Evolutionary conservation across 2,888 invertebrate species (phyloP), one percentile per base, ranked within the genome.

Genomic region (Eupsilia transversa): DNA sequence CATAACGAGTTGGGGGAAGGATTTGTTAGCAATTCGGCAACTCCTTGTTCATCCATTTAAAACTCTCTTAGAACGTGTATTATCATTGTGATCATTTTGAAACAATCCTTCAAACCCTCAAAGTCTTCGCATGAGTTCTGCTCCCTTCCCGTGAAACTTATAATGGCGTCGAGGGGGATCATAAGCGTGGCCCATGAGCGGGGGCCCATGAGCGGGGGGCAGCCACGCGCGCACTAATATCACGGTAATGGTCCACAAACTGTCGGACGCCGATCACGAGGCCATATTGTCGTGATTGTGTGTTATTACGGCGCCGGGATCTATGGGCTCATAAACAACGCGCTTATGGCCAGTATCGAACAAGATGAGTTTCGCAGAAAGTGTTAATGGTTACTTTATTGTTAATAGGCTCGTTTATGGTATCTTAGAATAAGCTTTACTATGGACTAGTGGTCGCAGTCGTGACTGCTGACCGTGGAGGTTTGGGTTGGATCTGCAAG

Each of bases 171-270:
- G 33, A 65, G 30, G 43, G 65, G 7, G 30, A 17, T 41, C 46
- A 9, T 56, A 43, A 20, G 52, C 14, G 14, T n/a, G 35, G 46
- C 59, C 43, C 77, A 6, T 2, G 43, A 20, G 35, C 35, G 30
- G 56, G 66, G 35, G n/a, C 35, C 57, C 38, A 14, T 20, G 20
- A 38, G 35, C 41, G 20, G 59, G 14, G 73, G 54, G 33, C 54
- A 30, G 54, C 27, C 65, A 38, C 72, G 41, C 63, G 49, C 20
- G 63, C 33, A 33, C 60, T 80, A 78, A 83, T 72, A 78, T 64
- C 79, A 43, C 60, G 60, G 46, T 79, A 83, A 80, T 79, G 61
- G 65, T 56, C 69, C 68, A 66, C 73, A 78, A 69, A 69, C 56
- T 78, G 61, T 27, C 63, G 38, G 46, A 3, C 33, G n/a, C 23